These are phyloP conservation scores for Carollia perspicillata DNA, from an alignment of 2,113 vertebrate genomes.

Conservation along the genomic window DNA sequence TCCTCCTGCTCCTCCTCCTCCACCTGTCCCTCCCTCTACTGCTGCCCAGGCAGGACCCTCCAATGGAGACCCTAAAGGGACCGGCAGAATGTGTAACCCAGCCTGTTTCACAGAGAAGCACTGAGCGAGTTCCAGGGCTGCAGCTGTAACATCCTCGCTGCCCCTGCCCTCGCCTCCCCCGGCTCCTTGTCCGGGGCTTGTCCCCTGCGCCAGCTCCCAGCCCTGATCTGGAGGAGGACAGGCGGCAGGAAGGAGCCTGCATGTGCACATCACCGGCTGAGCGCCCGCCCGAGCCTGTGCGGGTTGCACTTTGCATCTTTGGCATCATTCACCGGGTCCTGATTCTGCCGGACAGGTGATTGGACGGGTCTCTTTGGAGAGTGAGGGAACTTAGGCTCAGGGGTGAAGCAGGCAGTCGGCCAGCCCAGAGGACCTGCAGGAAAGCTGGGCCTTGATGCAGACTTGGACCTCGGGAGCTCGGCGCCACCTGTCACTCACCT, in stretches of 20 bases:
- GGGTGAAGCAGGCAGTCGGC: not conserved
- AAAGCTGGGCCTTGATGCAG: not conserved
- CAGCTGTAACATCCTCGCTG: not conserved
- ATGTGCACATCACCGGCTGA: accelerated
- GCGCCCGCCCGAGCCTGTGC: accelerated
- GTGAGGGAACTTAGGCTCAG: no score
- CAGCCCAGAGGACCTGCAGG: not conserved
- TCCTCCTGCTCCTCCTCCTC: not conserved
- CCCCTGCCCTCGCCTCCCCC: not conserved
- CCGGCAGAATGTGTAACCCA: not conserved
- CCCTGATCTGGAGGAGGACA: not conserved
- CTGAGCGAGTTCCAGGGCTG: accelerated
- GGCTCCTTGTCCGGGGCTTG: accelerated
- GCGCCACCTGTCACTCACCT: accelerated
- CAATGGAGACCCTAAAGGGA: accelerated
- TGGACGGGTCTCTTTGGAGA: not conserved
- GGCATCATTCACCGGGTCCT: not conserved
- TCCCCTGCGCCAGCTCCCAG: not conserved
- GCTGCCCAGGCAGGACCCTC: no score
- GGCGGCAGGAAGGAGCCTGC: accelerated
- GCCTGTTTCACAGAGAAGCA: accelerated
- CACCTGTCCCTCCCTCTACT: not conserved
- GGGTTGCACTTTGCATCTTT: not conserved
- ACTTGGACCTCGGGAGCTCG: no score
- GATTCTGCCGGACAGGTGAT: accelerated